A percentile compares a stretch with the other conserved stretches of the same genome.
phyloP scores from a whole-genome alignment of 2,888 invertebrate species.

The Lordiphosa andalusiaca region DNA sequence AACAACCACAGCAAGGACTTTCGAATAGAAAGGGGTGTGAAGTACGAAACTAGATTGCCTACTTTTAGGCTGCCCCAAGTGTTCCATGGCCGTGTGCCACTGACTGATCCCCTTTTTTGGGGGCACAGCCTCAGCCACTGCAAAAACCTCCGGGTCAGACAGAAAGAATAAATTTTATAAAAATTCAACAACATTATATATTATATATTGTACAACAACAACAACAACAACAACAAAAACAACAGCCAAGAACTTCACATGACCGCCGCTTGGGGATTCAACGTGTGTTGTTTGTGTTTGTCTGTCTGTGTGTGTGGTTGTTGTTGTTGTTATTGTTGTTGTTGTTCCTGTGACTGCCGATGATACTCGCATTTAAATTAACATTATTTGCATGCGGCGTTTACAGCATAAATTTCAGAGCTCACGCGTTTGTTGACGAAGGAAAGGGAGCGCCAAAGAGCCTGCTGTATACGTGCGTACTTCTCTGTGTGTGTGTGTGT shows the following conservation, averaged over 20 bases:
- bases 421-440: constrained; percentile 22
- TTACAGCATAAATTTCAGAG: constrained; percentile 65
- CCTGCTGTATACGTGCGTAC: not conserved
- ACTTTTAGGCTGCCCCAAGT: not conserved
- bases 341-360: constrained; percentile 43
- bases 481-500: not conserved
- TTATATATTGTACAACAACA: not conserved
- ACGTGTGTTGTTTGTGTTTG: constrained; percentile 23
- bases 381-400: constrained; percentile 71
- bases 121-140: not conserved
- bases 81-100: no score
- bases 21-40: not conserved
- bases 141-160: constrained; percentile 7
- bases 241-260: constrained; percentile 1
- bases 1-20: constrained; percentile 5
- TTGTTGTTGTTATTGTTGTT: constrained; percentile 23
- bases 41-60: not conserved
- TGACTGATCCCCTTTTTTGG: not conserved
- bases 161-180: no score
- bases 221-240: constrained; percentile 1
- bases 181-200: no score
- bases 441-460: not conserved
- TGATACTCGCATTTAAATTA: constrained; percentile 71
- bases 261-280: constrained; percentile 18
- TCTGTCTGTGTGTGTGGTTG: constrained; percentile 19